Evolutionary conservation across 2,797 vertebrate species (phyloP).

Genomic region (Rhodeus uyekii): DNA sequence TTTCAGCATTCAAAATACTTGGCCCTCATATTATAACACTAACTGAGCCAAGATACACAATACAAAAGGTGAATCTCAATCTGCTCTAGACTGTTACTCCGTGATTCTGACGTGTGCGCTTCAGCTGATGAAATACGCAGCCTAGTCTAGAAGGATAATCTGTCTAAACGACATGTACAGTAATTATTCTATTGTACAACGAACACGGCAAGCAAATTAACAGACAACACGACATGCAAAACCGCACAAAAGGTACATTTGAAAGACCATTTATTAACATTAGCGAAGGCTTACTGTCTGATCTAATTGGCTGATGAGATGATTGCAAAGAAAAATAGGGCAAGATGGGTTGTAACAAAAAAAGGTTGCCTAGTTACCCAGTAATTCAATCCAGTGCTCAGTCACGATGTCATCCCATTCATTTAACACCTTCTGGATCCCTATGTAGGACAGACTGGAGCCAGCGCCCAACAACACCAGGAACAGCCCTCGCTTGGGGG

Average conservation of each 20-base stretch:
- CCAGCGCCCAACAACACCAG: constrained; percentile 53
- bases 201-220: constrained; percentile 20
- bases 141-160: constrained; percentile 14
- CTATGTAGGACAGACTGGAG: constrained; percentile 56
- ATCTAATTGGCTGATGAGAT: constrained; percentile 35
- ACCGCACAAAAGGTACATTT: constrained; percentile 21
- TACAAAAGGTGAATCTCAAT: constrained; percentile 39
- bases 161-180: constrained; percentile 28
- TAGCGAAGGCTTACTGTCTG: constrained; percentile 16
- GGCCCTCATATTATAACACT: constrained; percentile 38
- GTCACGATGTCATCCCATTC: constrained; percentile 53
- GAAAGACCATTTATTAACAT: constrained; percentile 14
- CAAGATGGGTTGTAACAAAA: constrained; percentile 20
- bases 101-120: constrained; percentile 5
- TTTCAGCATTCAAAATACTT: constrained; percentile 46
- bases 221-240: constrained; percentile 10
- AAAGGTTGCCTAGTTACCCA: constrained; percentile 73
- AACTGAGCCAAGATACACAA: constrained; percentile 25
- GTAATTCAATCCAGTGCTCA: constrained; percentile 68
- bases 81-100: constrained; percentile 16
- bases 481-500: constrained; percentile 52
- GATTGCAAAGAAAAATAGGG: constrained; percentile 18
- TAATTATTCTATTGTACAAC: constrained; percentile 26
- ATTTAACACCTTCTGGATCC: constrained; percentile 53
- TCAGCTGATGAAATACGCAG: constrained; percentile 14